phyloP scores from a whole-genome alignment of 2,797 vertebrate species.

The Tadarida brasiliensis region DNA sequence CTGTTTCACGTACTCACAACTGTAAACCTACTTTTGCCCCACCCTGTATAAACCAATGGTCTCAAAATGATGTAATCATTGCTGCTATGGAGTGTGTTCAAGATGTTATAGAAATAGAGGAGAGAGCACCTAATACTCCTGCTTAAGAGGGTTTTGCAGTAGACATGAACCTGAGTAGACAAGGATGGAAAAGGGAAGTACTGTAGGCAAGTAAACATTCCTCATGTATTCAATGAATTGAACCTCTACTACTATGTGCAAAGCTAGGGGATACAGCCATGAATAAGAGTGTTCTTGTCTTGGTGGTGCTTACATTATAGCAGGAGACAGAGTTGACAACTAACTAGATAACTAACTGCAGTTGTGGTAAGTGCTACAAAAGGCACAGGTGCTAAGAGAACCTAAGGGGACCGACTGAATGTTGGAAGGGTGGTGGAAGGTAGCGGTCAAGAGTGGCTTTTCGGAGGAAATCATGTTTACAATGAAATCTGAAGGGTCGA shows the following conservation, averaged over 20 bases:
- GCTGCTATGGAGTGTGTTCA: neutral
- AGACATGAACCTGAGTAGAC: neutral
- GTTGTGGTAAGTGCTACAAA: neutral
- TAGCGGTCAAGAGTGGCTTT: neutral
- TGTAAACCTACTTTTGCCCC: neutral
- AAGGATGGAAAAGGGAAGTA: neutral
- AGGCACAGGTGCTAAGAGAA: neutral
- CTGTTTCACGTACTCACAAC: neutral
- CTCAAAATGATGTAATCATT: neutral
- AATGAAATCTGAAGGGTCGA: conserved; percentile 16
- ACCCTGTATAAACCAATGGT: neutral
- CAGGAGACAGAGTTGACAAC: neutral
- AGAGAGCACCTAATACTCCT: neutral
- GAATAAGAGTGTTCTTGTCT: neutral
- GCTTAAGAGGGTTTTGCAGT: neutral
- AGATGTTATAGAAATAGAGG: neutral
- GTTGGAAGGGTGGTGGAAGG: neutral
- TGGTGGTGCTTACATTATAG: neutral
- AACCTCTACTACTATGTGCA: neutral
- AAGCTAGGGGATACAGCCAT: neutral
- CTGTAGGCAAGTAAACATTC: neutral
- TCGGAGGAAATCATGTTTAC: neutral
- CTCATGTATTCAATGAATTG: neutral
- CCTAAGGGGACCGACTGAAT: neutral
- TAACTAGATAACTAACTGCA: neutral